Evolutionary conservation across 2,797 vertebrate species (phyloP), one percentile per base, ranked within the genome.

Genomic region (Halcyon badia): DNA sequence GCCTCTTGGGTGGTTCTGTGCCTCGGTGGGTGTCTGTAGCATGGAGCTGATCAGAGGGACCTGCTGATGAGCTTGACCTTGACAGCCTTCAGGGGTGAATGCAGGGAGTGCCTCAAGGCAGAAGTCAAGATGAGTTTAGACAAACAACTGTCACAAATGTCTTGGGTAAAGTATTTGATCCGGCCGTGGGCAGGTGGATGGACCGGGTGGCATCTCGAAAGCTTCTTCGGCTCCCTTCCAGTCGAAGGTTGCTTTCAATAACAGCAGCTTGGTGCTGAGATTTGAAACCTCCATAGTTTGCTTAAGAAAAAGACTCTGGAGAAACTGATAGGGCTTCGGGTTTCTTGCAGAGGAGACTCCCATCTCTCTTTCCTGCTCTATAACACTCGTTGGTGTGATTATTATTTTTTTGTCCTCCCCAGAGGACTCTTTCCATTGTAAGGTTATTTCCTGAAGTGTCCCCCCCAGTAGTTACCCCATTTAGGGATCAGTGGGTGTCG

Each of bases 61-160:
- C 52, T 25, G 41, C 30, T 31, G 66, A 18, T 0, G 5, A 77
- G 42, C 42, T 8, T 1, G 21, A 7, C 51, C 30, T 30, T 30
- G 5, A 2, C 10, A 6, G 62, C 41, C 60, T n/a, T 46, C 51
- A 21, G 19, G 5, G 0, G 9, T 0, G 1, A 4, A 1, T 3
- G 60, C 39, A 42, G 70, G 49, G 52, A 14, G 14, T 4, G 41
- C 81, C 82, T 49, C 0, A 0, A 68, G 73, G 77, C 73, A 46
- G 39, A 89, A 22, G 44, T 26, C 33, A 17, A 26, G 72, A 9
- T 37, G 65, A 31, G 14, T 78, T 89, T 57, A 76, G 62, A 37
- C 58, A 90, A 90, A 33, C 66, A 83, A 16, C 35, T n/a, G 57
- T 33, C 48, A 71, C 56, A 62, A 56, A 11, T 25, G 5, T 19